A percentile compares a stretch with the other conserved stretches of the same genome.
Conservation (phyloP, 1,140 invertebrate genomes). For the Venustaconcha ellipsiformis region DNA sequence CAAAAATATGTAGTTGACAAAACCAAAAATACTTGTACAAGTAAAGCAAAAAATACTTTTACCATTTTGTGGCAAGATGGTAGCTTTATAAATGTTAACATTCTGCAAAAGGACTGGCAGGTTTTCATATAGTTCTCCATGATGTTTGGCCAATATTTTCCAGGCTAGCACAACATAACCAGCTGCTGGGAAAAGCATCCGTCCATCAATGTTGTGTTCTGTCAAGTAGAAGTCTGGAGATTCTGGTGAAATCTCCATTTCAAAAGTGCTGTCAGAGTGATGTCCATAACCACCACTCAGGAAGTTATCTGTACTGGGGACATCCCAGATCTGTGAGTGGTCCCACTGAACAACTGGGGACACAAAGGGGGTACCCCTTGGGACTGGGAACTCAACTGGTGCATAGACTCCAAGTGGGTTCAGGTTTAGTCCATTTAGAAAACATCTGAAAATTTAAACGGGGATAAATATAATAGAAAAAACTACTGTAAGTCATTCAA, state of each 20-base stretch:
- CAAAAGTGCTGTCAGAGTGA: slow-evolving; percentile 55
- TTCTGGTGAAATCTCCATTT: slow-evolving; percentile 78
- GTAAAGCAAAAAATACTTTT: neutral
- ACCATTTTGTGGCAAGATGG: slow-evolving; percentile 87
- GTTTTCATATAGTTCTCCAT: slow-evolving; percentile 81
- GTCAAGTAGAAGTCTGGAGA: slow-evolving; percentile 76
- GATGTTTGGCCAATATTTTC: slow-evolving; percentile 90
- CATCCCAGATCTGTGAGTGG: slow-evolving; percentile 76
- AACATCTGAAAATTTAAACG: slow-evolving; percentile 74
- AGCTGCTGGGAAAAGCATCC: slow-evolving; percentile 94
- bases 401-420: slow-evolving; percentile 81
- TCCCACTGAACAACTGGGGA: slow-evolving; percentile 90
- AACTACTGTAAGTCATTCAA: too few relatives aligned
- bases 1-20: too few relatives aligned
- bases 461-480: too few relatives aligned
- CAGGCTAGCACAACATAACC: slow-evolving; percentile 94
- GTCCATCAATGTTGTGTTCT: slow-evolving; percentile 93
- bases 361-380: slow-evolving; percentile 87
- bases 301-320: slow-evolving; percentile 63
- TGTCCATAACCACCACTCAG: slow-evolving; percentile 47
- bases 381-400: slow-evolving; percentile 84
- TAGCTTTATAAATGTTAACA: slow-evolving; percentile 89
- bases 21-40: too few relatives aligned
- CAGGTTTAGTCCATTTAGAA: slow-evolving; percentile 82
- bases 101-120: slow-evolving; percentile 88